These are phyloP conservation scores for Bos indicus DNA, from an alignment of 2,113 vertebrate species.

Conservation along the genomic window DNA sequence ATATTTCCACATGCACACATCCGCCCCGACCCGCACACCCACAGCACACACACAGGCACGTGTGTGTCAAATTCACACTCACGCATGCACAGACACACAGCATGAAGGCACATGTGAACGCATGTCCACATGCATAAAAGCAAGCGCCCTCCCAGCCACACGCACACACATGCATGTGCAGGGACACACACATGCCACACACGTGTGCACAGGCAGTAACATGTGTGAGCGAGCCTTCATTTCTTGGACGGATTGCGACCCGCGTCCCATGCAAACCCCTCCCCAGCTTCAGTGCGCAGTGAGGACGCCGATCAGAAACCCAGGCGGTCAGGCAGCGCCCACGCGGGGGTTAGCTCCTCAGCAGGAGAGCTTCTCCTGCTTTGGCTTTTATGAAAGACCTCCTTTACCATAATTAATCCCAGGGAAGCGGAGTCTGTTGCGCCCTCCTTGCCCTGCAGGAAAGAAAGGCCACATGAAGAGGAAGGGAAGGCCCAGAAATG, in stretches of 20 bases:
- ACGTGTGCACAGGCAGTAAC: rapidly evolving
- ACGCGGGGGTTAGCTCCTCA: rapidly evolving
- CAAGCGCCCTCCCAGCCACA: rapidly evolving
- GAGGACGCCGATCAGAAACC: rapidly evolving
- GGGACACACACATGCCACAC: neutral
- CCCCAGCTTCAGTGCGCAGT: rapidly evolving
- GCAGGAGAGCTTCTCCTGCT: rapidly evolving
- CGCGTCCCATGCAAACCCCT: rapidly evolving
- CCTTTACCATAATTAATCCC: constrained; percentile 58
- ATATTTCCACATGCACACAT: rapidly evolving
- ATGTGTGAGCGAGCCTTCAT: rapidly evolving
- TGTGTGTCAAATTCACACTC: rapidly evolving
- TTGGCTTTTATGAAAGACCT: rapidly evolving
- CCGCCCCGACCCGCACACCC: rapidly evolving
- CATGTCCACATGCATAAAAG: rapidly evolving
- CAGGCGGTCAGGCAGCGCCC: rapidly evolving
- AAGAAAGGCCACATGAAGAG: neutral
- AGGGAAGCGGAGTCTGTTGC: neutral
- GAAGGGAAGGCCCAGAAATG: neutral
- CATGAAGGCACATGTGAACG: rapidly evolving
- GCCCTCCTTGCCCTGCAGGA: constrained; percentile 50
- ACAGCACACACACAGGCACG: neutral
- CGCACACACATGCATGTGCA: rapidly evolving
- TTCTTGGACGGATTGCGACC: neutral
- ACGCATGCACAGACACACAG: too few relatives aligned